A percentile compares a stretch with the other conserved stretches of the same genome.
These are phyloP conservation scores for Vulpes vulpes DNA, from an alignment of 2,113 vertebrate species.

Conservation along the genomic window DNA sequence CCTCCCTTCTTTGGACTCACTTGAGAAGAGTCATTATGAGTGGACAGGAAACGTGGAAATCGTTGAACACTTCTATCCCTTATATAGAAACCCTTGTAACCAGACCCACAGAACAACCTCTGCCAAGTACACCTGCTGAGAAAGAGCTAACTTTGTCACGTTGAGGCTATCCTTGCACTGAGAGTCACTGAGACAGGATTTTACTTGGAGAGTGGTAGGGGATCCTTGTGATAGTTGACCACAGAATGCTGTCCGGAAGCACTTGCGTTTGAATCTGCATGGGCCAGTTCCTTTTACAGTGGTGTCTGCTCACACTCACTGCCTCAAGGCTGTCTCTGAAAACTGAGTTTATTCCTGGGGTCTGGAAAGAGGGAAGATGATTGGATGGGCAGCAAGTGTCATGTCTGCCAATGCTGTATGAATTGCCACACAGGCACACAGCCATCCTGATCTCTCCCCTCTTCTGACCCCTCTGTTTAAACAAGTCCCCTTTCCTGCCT, in stretches of 20 bases:
- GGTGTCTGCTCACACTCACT: not conserved
- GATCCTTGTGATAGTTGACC: not conserved
- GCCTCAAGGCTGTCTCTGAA: not conserved
- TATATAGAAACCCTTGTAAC: not conserved
- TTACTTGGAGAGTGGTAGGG: not conserved
- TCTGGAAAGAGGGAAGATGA: not conserved
- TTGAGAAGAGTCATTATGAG: not conserved
- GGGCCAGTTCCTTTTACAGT: not conserved
- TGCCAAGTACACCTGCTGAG: not conserved
- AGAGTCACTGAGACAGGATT: not conserved
- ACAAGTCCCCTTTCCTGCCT: not conserved
- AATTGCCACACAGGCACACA: fast-evolving
- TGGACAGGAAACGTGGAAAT: not conserved
- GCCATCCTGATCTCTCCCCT: too few relatives aligned
- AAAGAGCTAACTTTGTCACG: not conserved
- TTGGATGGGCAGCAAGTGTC: not conserved
- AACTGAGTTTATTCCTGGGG: not conserved
- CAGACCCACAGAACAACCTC: not conserved
- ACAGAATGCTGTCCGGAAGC: not conserved
- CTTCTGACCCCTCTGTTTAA: not conserved
- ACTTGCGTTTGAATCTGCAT: not conserved
- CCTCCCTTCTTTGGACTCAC: not conserved
- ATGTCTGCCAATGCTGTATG: not conserved
- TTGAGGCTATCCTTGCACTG: not conserved
- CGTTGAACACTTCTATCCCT: not conserved